Evolutionary conservation across 2,888 invertebrate genomes (phyloP).

Genomic region (Notodonta dromedarius): DNA sequence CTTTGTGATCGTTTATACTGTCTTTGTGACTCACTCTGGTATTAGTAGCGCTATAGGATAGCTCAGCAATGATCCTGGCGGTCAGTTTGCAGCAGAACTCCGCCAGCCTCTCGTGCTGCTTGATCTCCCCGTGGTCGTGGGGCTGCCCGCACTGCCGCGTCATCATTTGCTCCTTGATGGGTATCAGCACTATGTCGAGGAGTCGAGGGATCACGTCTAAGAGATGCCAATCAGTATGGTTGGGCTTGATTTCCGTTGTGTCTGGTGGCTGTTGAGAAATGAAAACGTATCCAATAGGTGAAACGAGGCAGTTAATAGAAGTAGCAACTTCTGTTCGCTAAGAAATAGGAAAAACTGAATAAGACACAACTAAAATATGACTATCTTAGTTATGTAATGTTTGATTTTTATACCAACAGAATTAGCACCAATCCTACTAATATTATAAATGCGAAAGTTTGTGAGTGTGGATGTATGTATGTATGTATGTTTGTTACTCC

Average conservation of each 20-base stretch:
- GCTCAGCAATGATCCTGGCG: constrained; percentile 93
- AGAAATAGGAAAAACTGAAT: too few species aligned
- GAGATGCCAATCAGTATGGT: constrained; percentile 85
- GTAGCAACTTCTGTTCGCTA: too few species aligned
- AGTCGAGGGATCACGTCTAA: constrained; percentile 93
- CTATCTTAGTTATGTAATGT: too few species aligned
- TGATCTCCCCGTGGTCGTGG: constrained; percentile 78
- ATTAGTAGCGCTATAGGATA: constrained; percentile 79
- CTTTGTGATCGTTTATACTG: too few species aligned
- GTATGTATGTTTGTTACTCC: too few species aligned
- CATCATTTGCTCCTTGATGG: constrained; percentile 86
- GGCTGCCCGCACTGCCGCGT: constrained; percentile 75
- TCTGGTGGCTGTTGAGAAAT: constrained; percentile 47
- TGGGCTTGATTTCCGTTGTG: constrained; percentile 43
- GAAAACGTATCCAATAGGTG: neutral
- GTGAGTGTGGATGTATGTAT: too few species aligned
- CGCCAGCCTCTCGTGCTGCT: constrained; percentile 83
- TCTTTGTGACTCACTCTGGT: constrained; percentile 48
- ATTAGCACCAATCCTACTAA: too few species aligned
- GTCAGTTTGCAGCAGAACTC: constrained; percentile 90
- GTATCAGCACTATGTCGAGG: constrained; percentile 91
- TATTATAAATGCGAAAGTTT: too few species aligned
- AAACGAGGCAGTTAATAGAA: neutral
- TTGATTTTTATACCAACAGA: too few species aligned
- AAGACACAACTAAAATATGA: too few species aligned